Evolutionary conservation across 2,797 vertebrate species (phyloP), one percentile per base, ranked within the genome.

Genomic region (Sebastes cheni): DNA sequence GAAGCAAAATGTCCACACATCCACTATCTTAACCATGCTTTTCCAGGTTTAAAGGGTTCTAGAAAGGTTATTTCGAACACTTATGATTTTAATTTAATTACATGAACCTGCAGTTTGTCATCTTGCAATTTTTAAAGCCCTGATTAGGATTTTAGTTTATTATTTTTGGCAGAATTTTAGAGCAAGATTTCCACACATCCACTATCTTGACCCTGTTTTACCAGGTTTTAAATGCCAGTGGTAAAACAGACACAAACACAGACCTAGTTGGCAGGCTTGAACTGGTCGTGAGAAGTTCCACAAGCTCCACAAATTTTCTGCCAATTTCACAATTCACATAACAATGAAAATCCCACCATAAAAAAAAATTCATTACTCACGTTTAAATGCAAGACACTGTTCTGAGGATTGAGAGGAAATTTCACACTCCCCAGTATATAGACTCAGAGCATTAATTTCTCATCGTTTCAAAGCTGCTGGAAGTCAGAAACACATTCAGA

Each of bases 371-470:
- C 56, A 90, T 91, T 68, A 78, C 67, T 42, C 75, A 46, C 36
- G 68, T 87, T 89, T 80, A 84, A 85, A 90, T 79, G 81, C 80
- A 81, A 65, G 78, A 72, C 83, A 77, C 77, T 50, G 61, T 36
- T 74, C 58, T 50, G 76, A 71, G 82, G 60, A 77, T 23, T 68
- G 46, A 73, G 62, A 55, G 76, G 69, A 59, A 27, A 71, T 46
- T 46, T 75, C 64, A 2, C 39, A 78, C 77, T 72, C 39, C 23
- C 60, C 59, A 50, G 20, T 23, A 11, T 64, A 13, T 13, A n/a
- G 77, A 64, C 79, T 75, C 42, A n/a, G 8, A 78, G 58, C 72
- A 62, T 79, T 77, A 10, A 74, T 83, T 87, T 74, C n/a, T 67
- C 72, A 67, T 69, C 77, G 18, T 80, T 69, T 69, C 7, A 79